phyloP scores from a whole-genome alignment of 2,888 invertebrate genomes.

The Ornithoptera alexandrae region DNA sequence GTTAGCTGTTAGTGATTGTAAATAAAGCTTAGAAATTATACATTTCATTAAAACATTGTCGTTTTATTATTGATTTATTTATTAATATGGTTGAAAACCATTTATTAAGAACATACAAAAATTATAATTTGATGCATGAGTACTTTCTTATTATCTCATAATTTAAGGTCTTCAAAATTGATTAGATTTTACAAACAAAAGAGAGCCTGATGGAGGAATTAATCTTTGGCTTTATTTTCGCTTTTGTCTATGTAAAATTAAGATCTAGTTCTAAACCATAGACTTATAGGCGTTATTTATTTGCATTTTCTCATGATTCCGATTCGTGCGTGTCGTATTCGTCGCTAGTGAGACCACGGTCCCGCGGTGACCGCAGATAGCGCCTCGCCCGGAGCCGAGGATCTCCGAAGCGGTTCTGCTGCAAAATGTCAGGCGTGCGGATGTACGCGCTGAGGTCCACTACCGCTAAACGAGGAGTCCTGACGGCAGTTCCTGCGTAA shows the following conservation, averaged over 20 bases:
- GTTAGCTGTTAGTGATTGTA: constrained; percentile 75
- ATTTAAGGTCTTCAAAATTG: too few relatives aligned
- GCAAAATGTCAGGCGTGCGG: constrained; percentile 46
- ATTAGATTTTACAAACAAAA: too few relatives aligned
- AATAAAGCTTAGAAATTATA: constrained; percentile 79
- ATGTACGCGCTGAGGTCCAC: constrained; percentile 68
- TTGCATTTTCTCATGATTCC: constrained; percentile 42
- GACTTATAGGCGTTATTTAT: not conserved
- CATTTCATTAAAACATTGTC: constrained; percentile 66
- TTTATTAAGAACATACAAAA: not conserved
- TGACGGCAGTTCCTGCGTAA: constrained; percentile 59
- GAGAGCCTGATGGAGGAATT: too few relatives aligned
- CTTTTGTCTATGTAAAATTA: too few relatives aligned
- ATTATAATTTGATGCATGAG: too few relatives aligned
- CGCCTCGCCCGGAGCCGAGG: constrained; percentile 34
- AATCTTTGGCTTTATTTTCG: too few relatives aligned
- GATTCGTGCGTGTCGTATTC: constrained; percentile 71
- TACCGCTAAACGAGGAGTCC: constrained; percentile 64
- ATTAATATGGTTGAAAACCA: not conserved
- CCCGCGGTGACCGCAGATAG: constrained; percentile 44
- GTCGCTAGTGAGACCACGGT: constrained; percentile 59
- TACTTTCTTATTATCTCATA: too few relatives aligned
- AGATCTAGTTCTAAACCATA: not conserved
- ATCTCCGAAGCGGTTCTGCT: constrained; percentile 31
- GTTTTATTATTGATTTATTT: constrained; percentile 50